Base-by-base conservation (phyloP, 92 coral and sea anemone genomes). In the Porites divaricata region DNA sequence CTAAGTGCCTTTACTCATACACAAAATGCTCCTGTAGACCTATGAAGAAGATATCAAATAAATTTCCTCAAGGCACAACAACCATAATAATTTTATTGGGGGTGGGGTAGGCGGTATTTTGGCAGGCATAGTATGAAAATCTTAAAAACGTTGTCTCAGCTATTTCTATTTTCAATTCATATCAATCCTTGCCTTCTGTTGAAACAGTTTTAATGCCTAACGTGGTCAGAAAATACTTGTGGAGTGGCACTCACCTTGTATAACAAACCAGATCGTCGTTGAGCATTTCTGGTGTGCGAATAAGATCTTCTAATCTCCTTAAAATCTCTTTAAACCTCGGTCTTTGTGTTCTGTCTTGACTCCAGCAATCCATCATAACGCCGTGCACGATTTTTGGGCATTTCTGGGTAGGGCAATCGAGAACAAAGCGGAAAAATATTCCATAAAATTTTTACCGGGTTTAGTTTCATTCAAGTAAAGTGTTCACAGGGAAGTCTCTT, bases 341-440 rank as follows among this genome's bases (percentile, higher is more conserved):
- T 57, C 98, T 87, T 59, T 81, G 85, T 57, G 81, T 67, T 83
- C 93, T 89, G 70, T 94, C 98, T 63, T 81, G 88, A 67, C 90
- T 91, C 98, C 98, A 96, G 76, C 98, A 94, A 21, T 89, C 92
- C 91, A 96, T 81, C 98, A 95, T 91, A 48, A 95, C 41, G 54
- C 80, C 75, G 54, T 91, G 95, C 6, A 95, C 80, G 53, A 85
- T 87, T 78, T 88, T 86, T 0, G 97, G 95, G 50, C 98, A 95
- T 59, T 82, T 82, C 86, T 82, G 72, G 48, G 10, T 45, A 72
- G 72, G 49, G 2, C 3, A 50, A 35, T 6, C 45, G 45, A 62
- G 16, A 61, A 26, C 21, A 41, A 57, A 28, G n/a, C 14, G 19
- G 3, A 20, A 12, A 66, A 66, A 21, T 8, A 25, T 23, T 10